These are phyloP conservation scores for Yasuhikotakia modesta DNA, from an alignment of 2,797 vertebrate genomes.

Conservation along the genomic window DNA sequence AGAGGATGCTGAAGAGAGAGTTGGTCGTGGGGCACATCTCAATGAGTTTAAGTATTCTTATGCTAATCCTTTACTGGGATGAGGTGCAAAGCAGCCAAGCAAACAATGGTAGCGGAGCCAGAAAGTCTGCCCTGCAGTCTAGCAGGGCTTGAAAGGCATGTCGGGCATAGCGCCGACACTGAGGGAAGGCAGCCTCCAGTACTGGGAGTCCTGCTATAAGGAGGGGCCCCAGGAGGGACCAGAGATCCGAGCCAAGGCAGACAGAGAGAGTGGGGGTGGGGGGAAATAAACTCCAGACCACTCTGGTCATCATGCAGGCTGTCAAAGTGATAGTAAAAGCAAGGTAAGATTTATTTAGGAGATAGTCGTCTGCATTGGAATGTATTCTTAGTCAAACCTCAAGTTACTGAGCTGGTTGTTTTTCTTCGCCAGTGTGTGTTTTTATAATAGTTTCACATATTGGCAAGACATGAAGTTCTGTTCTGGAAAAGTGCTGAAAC, in stretches of 20 bases:
- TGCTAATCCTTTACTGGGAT: constrained; percentile 86
- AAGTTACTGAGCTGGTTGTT: background rate
- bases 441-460: background rate
- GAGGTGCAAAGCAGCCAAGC: constrained; percentile 84
- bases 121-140: constrained; percentile 89
- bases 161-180: constrained; percentile 81
- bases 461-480: background rate
- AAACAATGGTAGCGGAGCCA: constrained; percentile 95
- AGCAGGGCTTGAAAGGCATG: constrained; percentile 86
- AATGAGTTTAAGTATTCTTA: constrained; percentile 82
- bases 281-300: constrained; percentile 43
- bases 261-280: constrained; percentile 6
- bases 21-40: too few species aligned
- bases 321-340: constrained; percentile 12
- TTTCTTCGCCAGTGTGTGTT: background rate
- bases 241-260: constrained; percentile 63
- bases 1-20: constrained; percentile 41
- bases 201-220: constrained; percentile 78
- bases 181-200: constrained; percentile 68
- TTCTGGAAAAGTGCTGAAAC: background rate
- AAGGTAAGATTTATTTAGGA: constrained; percentile 37
- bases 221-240: constrained; percentile 78
- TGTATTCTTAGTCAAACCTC: background rate
- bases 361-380: background rate
- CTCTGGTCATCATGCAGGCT: constrained; percentile 34